Conservation (phyloP, 2,888 invertebrate species). For the Sericinus montela region DNA sequence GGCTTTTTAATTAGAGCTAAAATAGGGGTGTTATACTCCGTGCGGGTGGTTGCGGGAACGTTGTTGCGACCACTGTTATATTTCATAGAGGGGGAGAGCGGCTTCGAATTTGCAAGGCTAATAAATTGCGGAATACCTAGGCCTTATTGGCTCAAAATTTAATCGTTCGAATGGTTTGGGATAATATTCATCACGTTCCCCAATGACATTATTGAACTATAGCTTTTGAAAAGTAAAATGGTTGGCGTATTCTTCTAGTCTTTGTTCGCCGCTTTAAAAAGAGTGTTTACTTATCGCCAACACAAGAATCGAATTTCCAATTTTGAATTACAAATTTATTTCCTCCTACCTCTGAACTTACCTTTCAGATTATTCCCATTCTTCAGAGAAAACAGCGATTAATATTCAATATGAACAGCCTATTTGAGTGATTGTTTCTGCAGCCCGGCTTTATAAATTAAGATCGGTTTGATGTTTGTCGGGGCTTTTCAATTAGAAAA, state of each 20-base stretch:
- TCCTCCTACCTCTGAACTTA: constrained; percentile 49
- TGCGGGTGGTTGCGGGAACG: constrained; percentile 50
- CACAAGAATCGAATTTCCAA: constrained; percentile 74
- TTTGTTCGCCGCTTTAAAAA: constrained; percentile 51
- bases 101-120: constrained; percentile 77
- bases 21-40: constrained; percentile 73
- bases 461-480: constrained; percentile 35
- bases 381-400: constrained; percentile 73
- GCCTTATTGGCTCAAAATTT: constrained; percentile 72
- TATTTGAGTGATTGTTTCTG: constrained; percentile 76
- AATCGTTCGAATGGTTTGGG: constrained; percentile 59
- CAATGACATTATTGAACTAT: constrained; percentile 44
- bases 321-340: constrained; percentile 79
- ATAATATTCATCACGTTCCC: constrained; percentile 58
- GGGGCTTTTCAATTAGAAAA: constrained; percentile 49
- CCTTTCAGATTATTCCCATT: constrained; percentile 70
- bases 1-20: constrained; percentile 80
- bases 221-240: constrained; percentile 45
- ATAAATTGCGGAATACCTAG: constrained; percentile 76
- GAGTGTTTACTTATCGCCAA: constrained; percentile 72
- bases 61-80: constrained; percentile 68
- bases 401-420: constrained; percentile 77
- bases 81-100: constrained; percentile 67
- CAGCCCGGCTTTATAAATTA: constrained; percentile 31
- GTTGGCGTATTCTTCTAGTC: constrained; percentile 57